Base-by-base conservation (phyloP, 2,888 invertebrate genomes). In the Cheilosia impressa region DNA sequence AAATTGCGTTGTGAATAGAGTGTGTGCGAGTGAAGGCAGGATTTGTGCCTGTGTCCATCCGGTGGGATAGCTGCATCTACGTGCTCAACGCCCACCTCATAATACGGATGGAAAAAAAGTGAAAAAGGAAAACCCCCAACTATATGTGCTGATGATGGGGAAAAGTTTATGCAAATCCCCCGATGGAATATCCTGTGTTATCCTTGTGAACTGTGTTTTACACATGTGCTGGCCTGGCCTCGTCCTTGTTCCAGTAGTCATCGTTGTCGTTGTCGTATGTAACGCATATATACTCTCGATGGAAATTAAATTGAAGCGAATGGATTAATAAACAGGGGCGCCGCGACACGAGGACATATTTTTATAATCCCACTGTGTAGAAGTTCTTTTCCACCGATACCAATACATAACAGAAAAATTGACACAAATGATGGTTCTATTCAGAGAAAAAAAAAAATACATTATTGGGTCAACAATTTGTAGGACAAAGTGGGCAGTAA, bases 291-390 rank as follows among this genome's bases (percentile, higher is more conserved):
- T 68, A 68, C 75, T 63, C 79, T 53, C 65, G 55, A 77, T 85
- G 76, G 57, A 81, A 85, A 85, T 85, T 85, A 85, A 81, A 81
- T 85, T 80, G 69, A 71, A 81, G 76, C 72, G 76, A 85, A 81
- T 85, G 80, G 85, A 85, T 85, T 85, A 85, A 85, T 85, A 85
- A 85, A 85, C 76, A 77, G 57, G 58, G 53, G 24, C 58, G 63
- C 38, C 60, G 19, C 53, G 63, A 38, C 60, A 69, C 69, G 60
- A 71, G 83, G 75, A 75, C 63, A 77, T 60, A 63, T 75, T 66
- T 60, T 75, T 50, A 69, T 75, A 68, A 73, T 62, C 24, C 45
- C n/a, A 71, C 24, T 71, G 47, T 19, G 17, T 63, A 50, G n/a
- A 31, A 52, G 38, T 7, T 15, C 50, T 31, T 41, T 13, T 38